Evolutionary conservation across 2,797 vertebrate species (phyloP).

Genomic region (Carcharodon carcharias): DNA sequence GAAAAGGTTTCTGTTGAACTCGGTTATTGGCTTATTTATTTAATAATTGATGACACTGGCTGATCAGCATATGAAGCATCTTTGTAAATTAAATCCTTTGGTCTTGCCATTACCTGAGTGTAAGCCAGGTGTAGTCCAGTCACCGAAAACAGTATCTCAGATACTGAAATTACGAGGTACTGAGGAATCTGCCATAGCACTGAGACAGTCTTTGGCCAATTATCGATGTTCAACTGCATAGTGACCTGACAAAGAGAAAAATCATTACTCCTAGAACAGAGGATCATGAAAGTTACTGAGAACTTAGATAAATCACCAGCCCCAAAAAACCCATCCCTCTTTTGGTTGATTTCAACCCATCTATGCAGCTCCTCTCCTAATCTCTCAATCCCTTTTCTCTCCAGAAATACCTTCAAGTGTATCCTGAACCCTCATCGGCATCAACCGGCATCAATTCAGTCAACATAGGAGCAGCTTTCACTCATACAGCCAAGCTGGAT

Average conservation of each 20-base stretch:
- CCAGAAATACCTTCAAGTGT: neutral
- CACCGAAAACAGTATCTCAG: constrained; percentile 33
- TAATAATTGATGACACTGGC: neutral
- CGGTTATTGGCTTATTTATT: neutral
- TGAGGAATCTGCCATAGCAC: constrained; percentile 34
- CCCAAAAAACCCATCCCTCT: neutral
- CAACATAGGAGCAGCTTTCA: neutral
- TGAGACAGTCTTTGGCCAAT: neutral
- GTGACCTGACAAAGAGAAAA: neutral
- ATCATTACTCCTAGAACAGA: neutral
- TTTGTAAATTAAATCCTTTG: neutral
- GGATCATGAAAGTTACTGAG: neutral
- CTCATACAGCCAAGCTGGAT: no score
- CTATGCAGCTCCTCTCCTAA: neutral
- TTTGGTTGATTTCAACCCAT: neutral
- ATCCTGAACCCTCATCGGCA: neutral
- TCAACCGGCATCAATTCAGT: neutral
- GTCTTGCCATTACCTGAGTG: constrained; percentile 3
- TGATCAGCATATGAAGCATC: neutral
- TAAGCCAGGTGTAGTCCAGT: constrained; percentile 19
- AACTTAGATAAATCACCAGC: neutral
- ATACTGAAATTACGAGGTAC: neutral
- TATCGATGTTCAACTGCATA: constrained; percentile 4
- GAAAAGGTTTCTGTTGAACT: neutral
- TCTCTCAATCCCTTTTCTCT: neutral